Base-by-base conservation (phyloP, 2,113 vertebrate genomes). In the Paedocypris sp. region DNA sequence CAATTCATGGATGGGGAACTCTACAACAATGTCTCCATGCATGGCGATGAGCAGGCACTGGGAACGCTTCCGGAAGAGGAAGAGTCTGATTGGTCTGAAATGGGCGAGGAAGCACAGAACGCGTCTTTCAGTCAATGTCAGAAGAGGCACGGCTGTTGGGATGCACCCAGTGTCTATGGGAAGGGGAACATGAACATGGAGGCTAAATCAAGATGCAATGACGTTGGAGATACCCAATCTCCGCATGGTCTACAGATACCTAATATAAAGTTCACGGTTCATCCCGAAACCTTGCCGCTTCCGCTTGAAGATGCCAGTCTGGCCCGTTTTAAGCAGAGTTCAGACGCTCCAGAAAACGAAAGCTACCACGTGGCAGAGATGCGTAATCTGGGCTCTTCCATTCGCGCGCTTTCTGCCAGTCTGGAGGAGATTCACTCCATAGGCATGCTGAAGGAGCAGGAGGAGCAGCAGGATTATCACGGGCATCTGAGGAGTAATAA, bases 61-160 rank as follows among this genome's bases (percentile, higher is more conserved):
- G 79, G 82, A 4, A 68, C 80, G 2, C 75, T 85, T 20, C 80
- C 77, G 60, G 84, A 86, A 62, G 83, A 85, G 45, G 82, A 82
- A 57, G 85, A 85, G 29, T 82, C 83, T 13, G 85, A 86, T 56
- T 87, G 82, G 83, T 86, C 83, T 11, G 82, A 86, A 68, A 70
- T 78, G 11, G 77, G 80, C 33, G 83, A 82, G 1, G 81, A 83
- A 31, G 67, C 51, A 10, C 80, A 79, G 6, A 58, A 26, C 7
- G 45, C 60, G 1, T 64, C 35, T 3, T 73, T 73, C 43, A 28
- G 10, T n/a, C 52, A 71, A 20, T 84, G 81, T 82, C 76, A 67
- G 43, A 56, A 64, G 25, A 33, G 49, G 6, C 32, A 35, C 6
- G 4, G 25, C 19, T 12, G 8, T 1, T 62, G 60, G 63, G 50